Evolutionary conservation across 1,140 invertebrate genomes (phyloP).

Genomic region (Atta cephalotes): DNA sequence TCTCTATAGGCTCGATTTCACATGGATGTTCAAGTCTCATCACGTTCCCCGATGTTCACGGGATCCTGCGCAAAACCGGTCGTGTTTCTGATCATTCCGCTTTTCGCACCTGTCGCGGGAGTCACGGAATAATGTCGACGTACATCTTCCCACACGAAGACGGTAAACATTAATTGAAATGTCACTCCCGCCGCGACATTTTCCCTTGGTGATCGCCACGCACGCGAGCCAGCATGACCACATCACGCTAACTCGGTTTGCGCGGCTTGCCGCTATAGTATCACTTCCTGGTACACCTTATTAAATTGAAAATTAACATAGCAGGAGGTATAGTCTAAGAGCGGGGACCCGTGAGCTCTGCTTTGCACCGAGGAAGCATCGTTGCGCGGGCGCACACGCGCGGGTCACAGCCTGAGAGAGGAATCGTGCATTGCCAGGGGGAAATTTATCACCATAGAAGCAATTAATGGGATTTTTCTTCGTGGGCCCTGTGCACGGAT

Average conservation of each 20-base stretch:
- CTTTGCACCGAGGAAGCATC: slow-evolving; percentile 25
- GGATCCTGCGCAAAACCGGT: neutral
- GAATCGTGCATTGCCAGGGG: slow-evolving; percentile 83
- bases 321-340: slow-evolving; percentile 79
- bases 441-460: slow-evolving; percentile 86
- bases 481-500: slow-evolving; percentile 70
- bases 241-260: slow-evolving; percentile 24
- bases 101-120: slow-evolving; percentile 59
- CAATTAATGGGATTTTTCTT: slow-evolving; percentile 85
- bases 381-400: slow-evolving; percentile 34
- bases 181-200: slow-evolving; percentile 82
- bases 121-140: neutral
- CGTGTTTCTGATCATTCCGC: slow-evolving; percentile 7
- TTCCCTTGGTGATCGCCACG: slow-evolving; percentile 76
- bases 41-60: neutral
- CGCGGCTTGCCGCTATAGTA: slow-evolving; percentile 45
- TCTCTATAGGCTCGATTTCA: neutral
- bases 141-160: slow-evolving; percentile 80
- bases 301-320: slow-evolving; percentile 85
- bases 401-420: slow-evolving; percentile 51
- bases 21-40: neutral
- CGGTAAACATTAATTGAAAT: slow-evolving; percentile 84
- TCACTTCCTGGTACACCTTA: slow-evolving; percentile 84
- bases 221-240: slow-evolving; percentile 9
- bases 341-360: slow-evolving; percentile 10